phyloP scores from a whole-genome alignment of 1,140 invertebrate species.

The Pentalonia nigronervosa region DNA sequence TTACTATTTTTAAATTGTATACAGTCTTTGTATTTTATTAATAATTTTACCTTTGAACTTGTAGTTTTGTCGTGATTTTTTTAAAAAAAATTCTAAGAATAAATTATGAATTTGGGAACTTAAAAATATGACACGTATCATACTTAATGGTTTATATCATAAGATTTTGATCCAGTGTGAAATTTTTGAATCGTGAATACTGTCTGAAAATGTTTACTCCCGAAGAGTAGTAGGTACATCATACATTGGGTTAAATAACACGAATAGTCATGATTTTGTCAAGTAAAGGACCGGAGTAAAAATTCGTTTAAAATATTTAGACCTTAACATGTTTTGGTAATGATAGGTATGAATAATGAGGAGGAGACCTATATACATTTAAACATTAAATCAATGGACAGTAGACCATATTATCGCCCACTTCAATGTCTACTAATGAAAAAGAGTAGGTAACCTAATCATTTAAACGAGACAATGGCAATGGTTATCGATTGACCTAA shows the following conservation, averaged over 20 bases:
- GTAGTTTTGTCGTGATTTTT: no score
- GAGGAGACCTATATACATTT: not conserved
- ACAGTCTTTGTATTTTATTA: no score
- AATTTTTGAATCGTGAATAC: not conserved
- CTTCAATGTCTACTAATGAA: not conserved
- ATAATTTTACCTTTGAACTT: no score
- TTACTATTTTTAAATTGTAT: not conserved
- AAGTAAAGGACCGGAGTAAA: not conserved
- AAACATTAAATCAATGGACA: not conserved
- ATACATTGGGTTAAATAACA: not conserved
- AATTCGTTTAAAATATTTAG: not conserved
- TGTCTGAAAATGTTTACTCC: not conserved
- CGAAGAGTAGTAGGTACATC: not conserved
- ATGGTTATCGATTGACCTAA: not conserved
- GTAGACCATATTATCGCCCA: not conserved
- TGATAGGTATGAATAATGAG: not conserved
- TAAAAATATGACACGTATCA: not conserved
- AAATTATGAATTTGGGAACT: not conserved
- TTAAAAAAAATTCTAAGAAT: not conserved
- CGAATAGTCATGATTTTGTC: not conserved
- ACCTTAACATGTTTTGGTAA: not conserved
- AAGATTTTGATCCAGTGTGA: not conserved
- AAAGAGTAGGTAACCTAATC: not conserved
- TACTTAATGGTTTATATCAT: not conserved
- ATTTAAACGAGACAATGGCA: not conserved